Conservation (phyloP, 2,113 vertebrate species). For the Rutilus rutilus region DNA sequence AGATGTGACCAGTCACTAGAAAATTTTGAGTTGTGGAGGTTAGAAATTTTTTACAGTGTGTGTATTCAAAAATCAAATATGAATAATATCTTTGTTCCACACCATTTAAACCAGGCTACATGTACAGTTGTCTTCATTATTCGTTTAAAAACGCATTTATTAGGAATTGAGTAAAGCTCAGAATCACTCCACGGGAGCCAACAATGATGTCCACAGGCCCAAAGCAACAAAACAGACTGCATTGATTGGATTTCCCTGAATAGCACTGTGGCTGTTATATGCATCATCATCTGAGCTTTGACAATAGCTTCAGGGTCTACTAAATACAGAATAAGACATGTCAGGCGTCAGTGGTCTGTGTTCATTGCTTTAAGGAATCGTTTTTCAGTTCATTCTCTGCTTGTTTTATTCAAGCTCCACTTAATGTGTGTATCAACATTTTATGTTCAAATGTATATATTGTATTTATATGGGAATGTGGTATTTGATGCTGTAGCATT, state of each 20-base stretch:
- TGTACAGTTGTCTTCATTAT: background rate
- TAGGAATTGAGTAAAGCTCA: constrained; percentile 6
- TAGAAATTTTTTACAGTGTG: too few relatives aligned
- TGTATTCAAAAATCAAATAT: background rate
- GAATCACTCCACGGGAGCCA: background rate
- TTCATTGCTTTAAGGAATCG: background rate
- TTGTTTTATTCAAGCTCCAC: background rate
- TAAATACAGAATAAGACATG: constrained; percentile 5
- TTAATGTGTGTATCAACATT: background rate
- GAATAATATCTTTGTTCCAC: too few relatives aligned
- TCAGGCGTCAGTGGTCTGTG: background rate
- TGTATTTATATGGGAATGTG: background rate
- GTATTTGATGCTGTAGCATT: background rate
- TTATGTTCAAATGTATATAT: background rate
- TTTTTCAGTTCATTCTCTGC: background rate
- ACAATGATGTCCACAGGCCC: background rate
- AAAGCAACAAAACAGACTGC: constrained; percentile 31
- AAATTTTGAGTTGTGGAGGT: too few relatives aligned
- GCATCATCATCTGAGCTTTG: constrained; percentile 10
- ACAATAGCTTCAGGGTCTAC: constrained; percentile 9
- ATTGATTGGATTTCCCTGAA: constrained; percentile 31
- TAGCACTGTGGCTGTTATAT: constrained; percentile 5
- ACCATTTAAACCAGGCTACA: background rate
- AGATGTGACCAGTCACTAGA: too few relatives aligned
- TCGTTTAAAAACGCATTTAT: background rate